Base-by-base conservation (phyloP, 2,888 invertebrate genomes). In the Synanthedon andrenaeformis region DNA sequence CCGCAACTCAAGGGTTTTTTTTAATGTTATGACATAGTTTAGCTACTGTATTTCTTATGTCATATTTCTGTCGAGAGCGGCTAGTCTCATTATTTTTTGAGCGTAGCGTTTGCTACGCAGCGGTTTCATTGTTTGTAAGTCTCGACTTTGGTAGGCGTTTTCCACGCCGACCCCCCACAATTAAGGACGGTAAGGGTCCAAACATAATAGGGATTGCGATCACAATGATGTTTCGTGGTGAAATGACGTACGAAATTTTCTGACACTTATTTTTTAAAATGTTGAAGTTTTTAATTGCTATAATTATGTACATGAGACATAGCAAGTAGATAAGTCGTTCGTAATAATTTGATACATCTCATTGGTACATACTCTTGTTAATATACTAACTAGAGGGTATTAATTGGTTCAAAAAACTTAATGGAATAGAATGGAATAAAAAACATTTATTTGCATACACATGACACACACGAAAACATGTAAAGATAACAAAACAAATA, bases 21-120 rank as follows among this genome's bases (percentile, higher is more conserved):
- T 6, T n/a, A n/a, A 35, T 35, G 35, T 35, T 2, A 8, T 8
- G 1, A 35, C 8, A 35, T 10, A 35, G 8, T 35, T 35, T 3
- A 35, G 10, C 35, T 35, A 35, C 35, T 35, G 35, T 10, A 35
- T 35, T 35, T 35, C 3, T 5, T 10, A 35, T 35, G 3, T 10
- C 8, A 35, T 10, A 10, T 35, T 35, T 35, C 35, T 35, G 35
- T 80, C 72, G 67, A 81, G 80, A 77, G 72, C 66, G 80, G 79
- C 79, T 74, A 68, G 62, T 66, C 70, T 79, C 78, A 77, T 79
- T 79, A 79, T 77, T 77, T 75, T 74, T 72, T 60, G 66, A 73
- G 71, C 67, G 66, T 68, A 73, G 70, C 72, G 70, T 79, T 78
- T 74, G 75, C 76, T 67, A 76, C 75, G 66, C 74, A 72, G 75